Evolutionary conservation across 2,797 vertebrate species (phyloP), one percentile per base, ranked within the genome.

Genomic region (Urophycis tenuis): DNA sequence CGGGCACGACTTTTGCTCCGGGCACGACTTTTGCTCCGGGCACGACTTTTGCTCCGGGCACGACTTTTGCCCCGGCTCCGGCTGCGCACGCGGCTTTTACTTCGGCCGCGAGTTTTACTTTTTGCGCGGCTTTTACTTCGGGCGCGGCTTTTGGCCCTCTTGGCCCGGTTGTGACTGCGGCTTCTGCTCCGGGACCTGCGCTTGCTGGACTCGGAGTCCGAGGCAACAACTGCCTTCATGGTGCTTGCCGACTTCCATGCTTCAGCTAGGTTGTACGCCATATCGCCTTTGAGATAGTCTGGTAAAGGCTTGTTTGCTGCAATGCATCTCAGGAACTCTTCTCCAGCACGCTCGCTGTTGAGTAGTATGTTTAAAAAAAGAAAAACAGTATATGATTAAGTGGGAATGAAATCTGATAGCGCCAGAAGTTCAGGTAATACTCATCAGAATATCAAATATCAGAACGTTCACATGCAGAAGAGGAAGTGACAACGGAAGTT

Each of bases 221-320:
- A 80, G 77, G 81, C 86, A 22, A 88, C 25, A 0, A 84, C 80
- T 31, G 87, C 83, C 75, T 88, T 89, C 25, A 90, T 76, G 53
- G 79, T 67, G 5, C 30, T 79, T 0, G 85, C 83, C 0, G 90
- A 88, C 60, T 88, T 87, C 2, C 88, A 82, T 11, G 90, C 89
- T 0, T 91, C 90, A 25, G 84, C 86, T 75, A 91, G 81, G 80
- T 90, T 90, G 80, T 80, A 87, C 5, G 82, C 84, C 88, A 91
- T 89, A 70, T 91, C 81, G 3, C 88, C 88, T 84, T 91, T 91
- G 33, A 92, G 89, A 77, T 92, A 91, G 72, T 88, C 81, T 19
- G 91, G 91, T 8, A 92, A 79, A 73, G 91, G 91, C 74, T 91
- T 88, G 82, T 92, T 93, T 32, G 88, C 83, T 6, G 91, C 91